Evolutionary conservation across 2,797 vertebrate species (phyloP), one percentile per base, ranked within the genome.

Genomic region (Pangasius sanitwongsei): DNA sequence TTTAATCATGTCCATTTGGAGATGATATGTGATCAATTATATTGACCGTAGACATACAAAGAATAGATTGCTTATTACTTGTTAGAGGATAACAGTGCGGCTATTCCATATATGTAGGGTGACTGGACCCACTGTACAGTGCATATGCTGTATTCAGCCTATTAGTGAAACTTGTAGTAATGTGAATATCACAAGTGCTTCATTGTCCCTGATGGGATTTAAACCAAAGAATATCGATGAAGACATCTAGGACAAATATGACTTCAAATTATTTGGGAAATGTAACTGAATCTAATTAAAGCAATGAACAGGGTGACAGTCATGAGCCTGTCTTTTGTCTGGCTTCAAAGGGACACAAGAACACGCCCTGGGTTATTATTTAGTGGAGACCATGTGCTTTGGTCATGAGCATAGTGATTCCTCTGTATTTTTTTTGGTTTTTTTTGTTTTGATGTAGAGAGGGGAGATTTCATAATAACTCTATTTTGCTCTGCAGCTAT

Each of bases 401-500:
- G 61, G 3, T 61, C 57, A 83, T 82, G 80, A 57, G 1, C 31
- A 41, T 34, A 82, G 55, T 67, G 44, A 34, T 69, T 85, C 37
- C 12, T 48, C 6, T 28, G 2, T 44, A 15, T 84, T 48, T 63
- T 18, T 57, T 57, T 16, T 16, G n/a, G n/a, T 55, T 37, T 6
- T 15, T 12, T n/a, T 83, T 61, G 1, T 28, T 23, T 53, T 12
- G 0, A 20, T 34, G 48, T 16, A 1, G n/a, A 4, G 7, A 11
- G 13, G 1, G 18, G 1, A n/a, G 37, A 59, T 23, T 6, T 34
- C 13, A 16, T 69, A 20, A 25, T 59, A 23, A 74, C 9, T 34
- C 8, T 41, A 88, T 63, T 91, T n/a, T 23, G 63, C 89, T 18
- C 75, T 91, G 7, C 93, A 99, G 98, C 90, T 99, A 99, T 93